Evolutionary conservation across 2,113 vertebrate genomes (phyloP), one percentile per base, ranked within the genome.

Genomic region (Mesembrinibis cayennensis): DNA sequence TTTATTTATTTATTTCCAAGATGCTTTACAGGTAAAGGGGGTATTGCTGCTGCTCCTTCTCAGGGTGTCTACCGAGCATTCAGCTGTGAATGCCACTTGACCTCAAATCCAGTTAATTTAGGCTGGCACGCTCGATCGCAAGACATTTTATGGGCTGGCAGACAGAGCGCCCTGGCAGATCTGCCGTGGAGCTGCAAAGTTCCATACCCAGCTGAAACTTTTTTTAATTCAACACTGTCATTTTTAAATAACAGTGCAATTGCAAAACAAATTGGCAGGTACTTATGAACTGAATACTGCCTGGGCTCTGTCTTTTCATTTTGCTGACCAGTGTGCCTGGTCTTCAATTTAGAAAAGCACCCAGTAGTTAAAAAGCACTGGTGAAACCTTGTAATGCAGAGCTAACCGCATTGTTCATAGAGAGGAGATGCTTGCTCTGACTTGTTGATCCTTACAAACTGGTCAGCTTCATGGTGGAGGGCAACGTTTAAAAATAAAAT

Each of bases 171-270:
- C 56, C 82, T 92, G 93, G 93, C 93, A 95, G 55, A 96, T 78
- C 70, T 89, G 74, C 44, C 5, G 0, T 44, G 72, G 80, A 89
- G 62, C 77, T 69, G 93, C 88, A 42, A 91, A 81, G 85, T 84
- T 89, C 93, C 72, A 58, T 81, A 83, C 53, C 82, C 34, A 47
- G 59, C 45, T 70, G 63, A 89, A 90, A 87, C 58, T 50, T 67
- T 70, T 83, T 80, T 71, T 11, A 84, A 84, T 92, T 83, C 52
- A 58, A 44, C 29, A 27, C 85, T 61, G 63, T 82, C 72, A 42
- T 90, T 96, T 90, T 92, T 83, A 87, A 97, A 90, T 90, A 87
- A 81, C 88, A 70, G 69, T 81, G 94, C 69, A 87, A 81, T 91
- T 92, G 63, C 82, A 87, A 93, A 89, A 90, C 69, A 77, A 93